These are phyloP conservation scores for Cossypha dichroa DNA, from an alignment of 2,797 vertebrate species.

Conservation along the genomic window DNA sequence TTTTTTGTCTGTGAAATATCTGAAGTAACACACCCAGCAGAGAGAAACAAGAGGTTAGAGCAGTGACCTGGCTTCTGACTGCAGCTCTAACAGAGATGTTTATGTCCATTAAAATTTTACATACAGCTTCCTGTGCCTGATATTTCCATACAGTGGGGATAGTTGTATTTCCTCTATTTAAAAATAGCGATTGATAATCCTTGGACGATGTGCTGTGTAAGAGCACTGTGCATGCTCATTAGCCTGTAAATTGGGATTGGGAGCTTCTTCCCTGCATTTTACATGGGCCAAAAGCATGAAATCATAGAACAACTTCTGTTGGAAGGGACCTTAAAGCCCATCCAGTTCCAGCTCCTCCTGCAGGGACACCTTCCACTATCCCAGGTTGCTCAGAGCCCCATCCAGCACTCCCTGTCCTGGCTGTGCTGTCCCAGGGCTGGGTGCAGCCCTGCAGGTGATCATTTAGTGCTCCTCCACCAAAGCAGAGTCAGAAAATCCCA, in stretches of 20 bases:
- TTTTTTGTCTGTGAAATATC: not conserved
- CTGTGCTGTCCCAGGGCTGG: not conserved
- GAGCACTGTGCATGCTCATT: not conserved
- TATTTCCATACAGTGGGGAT: not conserved
- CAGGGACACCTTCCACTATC: not conserved
- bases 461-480: not conserved
- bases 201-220: not conserved
- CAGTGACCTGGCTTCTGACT: not conserved
- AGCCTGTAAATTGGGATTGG: not conserved
- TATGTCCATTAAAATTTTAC: not conserved
- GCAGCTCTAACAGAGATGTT: not conserved
- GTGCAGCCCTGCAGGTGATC: not conserved
- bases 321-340: not conserved
- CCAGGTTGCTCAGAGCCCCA: accelerated
- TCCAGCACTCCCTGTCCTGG: not conserved
- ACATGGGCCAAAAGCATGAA: not conserved
- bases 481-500: not conserved
- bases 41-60: not conserved
- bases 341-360: not conserved
- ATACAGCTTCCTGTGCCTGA: not conserved
- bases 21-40: not conserved
- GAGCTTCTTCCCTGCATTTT: not conserved
- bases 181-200: not conserved
- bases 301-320: not conserved
- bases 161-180: not conserved